Evolutionary conservation across 1,140 invertebrate species (phyloP).

Genomic region (Micrasema longulum): DNA sequence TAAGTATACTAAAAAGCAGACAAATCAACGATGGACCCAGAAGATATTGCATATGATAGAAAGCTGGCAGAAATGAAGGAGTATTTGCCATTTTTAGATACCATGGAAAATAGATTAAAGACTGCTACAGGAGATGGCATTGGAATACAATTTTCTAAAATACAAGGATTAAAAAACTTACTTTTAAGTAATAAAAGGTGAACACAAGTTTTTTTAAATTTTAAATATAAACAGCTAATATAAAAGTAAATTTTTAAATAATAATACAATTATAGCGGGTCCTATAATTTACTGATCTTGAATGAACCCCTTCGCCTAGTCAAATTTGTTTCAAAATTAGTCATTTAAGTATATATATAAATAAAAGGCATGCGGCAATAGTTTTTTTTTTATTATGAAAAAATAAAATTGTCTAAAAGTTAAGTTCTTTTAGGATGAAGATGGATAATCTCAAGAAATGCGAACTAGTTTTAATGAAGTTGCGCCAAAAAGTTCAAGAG

Average conservation of each 20-base stretch:
- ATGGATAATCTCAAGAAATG: slow-evolving; percentile 74
- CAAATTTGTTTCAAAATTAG: no score
- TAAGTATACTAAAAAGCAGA: no score
- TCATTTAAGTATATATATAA: no score
- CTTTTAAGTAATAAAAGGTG: slow-evolving; percentile 73
- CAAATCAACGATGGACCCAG: slow-evolving; percentile 58
- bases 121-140: slow-evolving; percentile 23
- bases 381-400: no score
- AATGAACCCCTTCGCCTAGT: no score
- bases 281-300: no score
- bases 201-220: slow-evolving; percentile 45
- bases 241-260: no score
- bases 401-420: no score
- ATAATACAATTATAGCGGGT: no score
- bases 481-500: slow-evolving; percentile 74
- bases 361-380: no score
- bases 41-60: slow-evolving; percentile 66
- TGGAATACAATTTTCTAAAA: slow-evolving; percentile 30
- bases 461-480: slow-evolving; percentile 73
- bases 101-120: slow-evolving; percentile 40
- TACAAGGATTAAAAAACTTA: slow-evolving; percentile 66
- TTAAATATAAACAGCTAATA: no score
- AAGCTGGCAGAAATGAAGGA: slow-evolving; percentile 75
- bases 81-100: slow-evolving; percentile 75
- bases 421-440: slow-evolving; percentile 72